A percentile compares a stretch with the other conserved stretches of the same genome.
Evolutionary conservation across 1,140 invertebrate species (phyloP).

Genomic region (Wiebesia pumilae): DNA sequence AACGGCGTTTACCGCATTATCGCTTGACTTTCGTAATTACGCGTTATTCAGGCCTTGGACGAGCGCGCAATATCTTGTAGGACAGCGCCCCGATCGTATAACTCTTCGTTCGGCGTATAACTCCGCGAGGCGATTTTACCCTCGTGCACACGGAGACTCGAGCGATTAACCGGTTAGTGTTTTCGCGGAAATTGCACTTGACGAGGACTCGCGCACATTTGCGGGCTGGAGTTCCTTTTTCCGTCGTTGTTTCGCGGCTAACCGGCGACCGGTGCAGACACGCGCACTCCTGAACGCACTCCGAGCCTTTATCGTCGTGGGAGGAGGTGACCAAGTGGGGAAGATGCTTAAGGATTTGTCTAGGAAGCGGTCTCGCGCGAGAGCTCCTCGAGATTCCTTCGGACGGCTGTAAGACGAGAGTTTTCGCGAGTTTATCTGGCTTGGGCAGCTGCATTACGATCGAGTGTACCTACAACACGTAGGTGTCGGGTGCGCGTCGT

Average conservation of each 20-base stretch:
- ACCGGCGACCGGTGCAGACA: neutral
- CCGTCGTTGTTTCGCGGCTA: neutral
- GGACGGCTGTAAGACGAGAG: constrained; percentile 25
- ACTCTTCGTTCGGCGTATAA: neutral
- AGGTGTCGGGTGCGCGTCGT: neutral
- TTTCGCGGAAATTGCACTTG: constrained; percentile 37
- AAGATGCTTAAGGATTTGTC: neutral
- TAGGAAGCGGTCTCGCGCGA: neutral
- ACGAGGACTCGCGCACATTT: neutral
- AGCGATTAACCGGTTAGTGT: constrained; percentile 23
- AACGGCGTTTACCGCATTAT: constrained; percentile 41
- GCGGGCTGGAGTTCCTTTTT: neutral
- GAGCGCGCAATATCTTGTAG: neutral
- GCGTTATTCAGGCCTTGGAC: constrained; percentile 38
- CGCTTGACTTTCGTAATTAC: constrained; percentile 38
- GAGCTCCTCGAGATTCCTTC: neutral
- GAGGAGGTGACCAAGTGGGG: neutral
- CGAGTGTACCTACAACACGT: neutral
- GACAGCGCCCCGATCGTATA: neutral
- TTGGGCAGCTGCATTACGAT: neutral
- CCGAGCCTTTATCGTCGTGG: neutral
- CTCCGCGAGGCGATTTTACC: too few relatives aligned
- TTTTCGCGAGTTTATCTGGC: neutral
- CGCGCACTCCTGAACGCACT: neutral
- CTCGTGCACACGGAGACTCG: neutral